Evolutionary conservation across 2,888 invertebrate species (phyloP).

Genomic region (Apotomis turbidana): DNA sequence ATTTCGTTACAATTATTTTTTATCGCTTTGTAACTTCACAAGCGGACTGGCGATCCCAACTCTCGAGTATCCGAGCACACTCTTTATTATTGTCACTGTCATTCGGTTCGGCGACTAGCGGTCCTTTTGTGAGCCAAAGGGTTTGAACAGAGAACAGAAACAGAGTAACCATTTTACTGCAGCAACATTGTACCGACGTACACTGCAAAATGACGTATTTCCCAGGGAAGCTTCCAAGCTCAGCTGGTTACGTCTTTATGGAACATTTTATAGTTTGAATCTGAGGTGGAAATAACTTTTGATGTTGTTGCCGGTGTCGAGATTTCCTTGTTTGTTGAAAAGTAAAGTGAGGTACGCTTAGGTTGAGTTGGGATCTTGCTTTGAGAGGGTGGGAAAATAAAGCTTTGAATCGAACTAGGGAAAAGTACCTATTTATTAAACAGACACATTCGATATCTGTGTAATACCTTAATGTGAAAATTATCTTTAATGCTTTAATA

Average conservation of each 20-base stretch:
- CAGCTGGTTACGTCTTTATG: background rate
- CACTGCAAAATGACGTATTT: background rate
- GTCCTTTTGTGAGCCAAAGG: slow-evolving; percentile 17
- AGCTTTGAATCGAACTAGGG: too few relatives aligned
- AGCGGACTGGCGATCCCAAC: background rate
- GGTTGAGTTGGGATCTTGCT: too few relatives aligned
- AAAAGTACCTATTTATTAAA: too few relatives aligned
- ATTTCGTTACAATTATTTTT: too few relatives aligned
- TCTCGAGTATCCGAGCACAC: background rate
- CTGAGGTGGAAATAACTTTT: background rate
- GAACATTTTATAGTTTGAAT: background rate
- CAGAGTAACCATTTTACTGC: slow-evolving; percentile 20
- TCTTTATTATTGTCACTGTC: slow-evolving; percentile 2
- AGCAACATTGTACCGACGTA: background rate
- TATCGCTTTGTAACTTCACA: background rate
- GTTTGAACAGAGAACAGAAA: slow-evolving; percentile 20
- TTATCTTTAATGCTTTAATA: too few relatives aligned
- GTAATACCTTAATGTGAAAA: too few relatives aligned
- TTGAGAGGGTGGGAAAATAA: too few relatives aligned
- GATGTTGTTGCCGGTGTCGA: background rate
- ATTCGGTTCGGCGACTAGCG: slow-evolving; percentile 1
- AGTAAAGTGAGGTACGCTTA: background rate
- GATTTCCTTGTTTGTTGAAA: slow-evolving; percentile 3
- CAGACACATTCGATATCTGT: too few relatives aligned
- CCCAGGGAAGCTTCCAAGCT: background rate